These are phyloP conservation scores for Merops nubicus DNA, from an alignment of 2,113 vertebrate genomes.

Conservation along the genomic window DNA sequence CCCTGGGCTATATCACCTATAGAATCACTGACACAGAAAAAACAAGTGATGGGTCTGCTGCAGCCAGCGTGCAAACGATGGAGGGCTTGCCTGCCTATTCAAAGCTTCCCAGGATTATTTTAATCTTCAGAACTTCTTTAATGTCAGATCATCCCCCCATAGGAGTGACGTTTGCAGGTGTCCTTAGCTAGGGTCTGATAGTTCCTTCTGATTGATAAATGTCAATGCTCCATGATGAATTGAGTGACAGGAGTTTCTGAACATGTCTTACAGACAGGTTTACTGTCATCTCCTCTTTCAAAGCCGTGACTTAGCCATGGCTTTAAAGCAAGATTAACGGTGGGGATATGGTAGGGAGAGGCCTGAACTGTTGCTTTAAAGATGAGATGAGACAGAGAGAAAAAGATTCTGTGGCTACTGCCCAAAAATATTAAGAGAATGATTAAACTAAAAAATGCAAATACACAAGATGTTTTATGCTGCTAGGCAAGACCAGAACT, in stretches of 20 bases:
- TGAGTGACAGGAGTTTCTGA: not conserved
- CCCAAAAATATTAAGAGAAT: constrained; percentile 76
- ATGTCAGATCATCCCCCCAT: not conserved
- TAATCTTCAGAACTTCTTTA: not conserved
- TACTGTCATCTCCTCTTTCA: not conserved
- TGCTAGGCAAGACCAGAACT: constrained; percentile 65
- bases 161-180: constrained; percentile 7
- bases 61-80: not conserved
- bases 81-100: not conserved
- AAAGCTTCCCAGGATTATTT: not conserved
- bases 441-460: constrained; percentile 80
- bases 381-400: not conserved
- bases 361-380: constrained; percentile 4
- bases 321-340: not conserved
- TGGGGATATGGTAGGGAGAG: not conserved
- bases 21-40: not conserved
- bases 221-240: not conserved
- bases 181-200: not conserved
- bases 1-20: not conserved
- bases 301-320: not conserved
- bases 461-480: constrained; percentile 77
- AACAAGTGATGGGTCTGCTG: not conserved
- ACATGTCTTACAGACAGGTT: not conserved
- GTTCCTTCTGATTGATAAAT: not conserved
- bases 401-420: constrained; percentile 72